Base-by-base conservation (phyloP, 2,797 vertebrate genomes). In the Tenualosa ilisha region DNA sequence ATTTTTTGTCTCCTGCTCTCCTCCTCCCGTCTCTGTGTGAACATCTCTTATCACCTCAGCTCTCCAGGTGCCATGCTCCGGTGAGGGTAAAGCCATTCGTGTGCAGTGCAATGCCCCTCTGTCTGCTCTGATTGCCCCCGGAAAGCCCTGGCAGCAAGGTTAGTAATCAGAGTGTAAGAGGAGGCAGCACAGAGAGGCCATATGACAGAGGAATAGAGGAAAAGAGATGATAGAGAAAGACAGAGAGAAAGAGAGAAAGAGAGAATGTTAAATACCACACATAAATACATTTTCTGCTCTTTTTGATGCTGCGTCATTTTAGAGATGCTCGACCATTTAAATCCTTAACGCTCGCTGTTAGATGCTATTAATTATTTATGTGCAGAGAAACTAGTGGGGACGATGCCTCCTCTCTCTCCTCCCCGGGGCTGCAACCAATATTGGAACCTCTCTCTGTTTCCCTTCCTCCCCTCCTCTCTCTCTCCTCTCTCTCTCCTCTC, bases 361-460 rank as follows among this genome's bases (percentile, higher is more conserved):
- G 91, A 93, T 87, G 87, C 72, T 81, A 92, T 94, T 88, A 88
- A 94, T 93, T 93, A 93, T 94, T 94, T 93, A 93, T 93, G 89
- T 83, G 83, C 84, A 88, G 88, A 92, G 87, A 86, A 89, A 89
- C 91, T 89, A 90, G 90, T 84, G 88, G 91, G 87, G 88, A 91
- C 86, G 89, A 61, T 91, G 88, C 85, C 87, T 87, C 88, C 89
- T 90, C 87, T 51, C 50, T 87, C 82, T 3, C 87, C 88, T 89
- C 91, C 87, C 86, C 81, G 3, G 86, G 84, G 82, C 88, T 89
- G 85, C 72, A 84, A 82, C 86, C 84, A 91, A 89, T 91, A 89
- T 90, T 88, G 89, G 90, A 51, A 81, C 82, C 88, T 88, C 86
- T 72, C 86, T 72, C 8, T 68, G 24, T 68, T 8, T 22, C 63